Base-by-base conservation (phyloP, 1,140 invertebrate genomes). In the Drosophila grimshawi region DNA sequence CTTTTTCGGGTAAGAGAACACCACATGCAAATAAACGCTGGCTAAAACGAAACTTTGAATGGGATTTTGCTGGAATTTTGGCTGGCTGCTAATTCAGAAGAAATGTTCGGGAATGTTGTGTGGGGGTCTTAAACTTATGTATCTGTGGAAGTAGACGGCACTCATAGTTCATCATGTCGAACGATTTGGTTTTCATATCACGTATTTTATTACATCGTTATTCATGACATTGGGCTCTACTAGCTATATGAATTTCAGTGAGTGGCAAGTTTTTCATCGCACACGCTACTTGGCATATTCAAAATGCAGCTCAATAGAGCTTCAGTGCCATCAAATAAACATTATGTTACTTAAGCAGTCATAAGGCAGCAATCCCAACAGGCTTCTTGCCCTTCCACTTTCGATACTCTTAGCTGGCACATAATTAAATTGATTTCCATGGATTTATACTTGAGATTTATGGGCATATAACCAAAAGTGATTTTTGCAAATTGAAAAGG, bases 161-260 rank as follows among this genome's bases (percentile, higher is more conserved):
- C 62, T 46, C 65, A 86, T 66, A 88, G 83, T 86, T 86, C 83
- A 86, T 86, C 83, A 77, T 86, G 83, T 37, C 43, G 49, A 39
- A 29, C 33, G 39, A 67, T 67, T 89, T 81, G 53, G 76, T 5
- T 89, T 89, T 85, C 85, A 81, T 81, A 85, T 90, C 85, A 89
- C 85, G 85, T 89, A 89, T 89, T 89, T 89, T 89, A 89, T 89
- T 89, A 89, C 85, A 90, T 89, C 85, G 81, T 90, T 86, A 89
- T 89, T 89, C 85, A 90, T 90, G 86, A 78, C 83, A 90, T 86
- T 78, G 71, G 74, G 52, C 29, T 43, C 39, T 8, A 41, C 46
- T 30, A 43, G 52, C 63, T 49, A 51, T 78, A 75, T 78, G 65
- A 70, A 55, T 70, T 63, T 75, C 72, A 61, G 57, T 63, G 67